phyloP scores from a whole-genome alignment of 2,797 vertebrate species.

The Poecilia velifera region DNA sequence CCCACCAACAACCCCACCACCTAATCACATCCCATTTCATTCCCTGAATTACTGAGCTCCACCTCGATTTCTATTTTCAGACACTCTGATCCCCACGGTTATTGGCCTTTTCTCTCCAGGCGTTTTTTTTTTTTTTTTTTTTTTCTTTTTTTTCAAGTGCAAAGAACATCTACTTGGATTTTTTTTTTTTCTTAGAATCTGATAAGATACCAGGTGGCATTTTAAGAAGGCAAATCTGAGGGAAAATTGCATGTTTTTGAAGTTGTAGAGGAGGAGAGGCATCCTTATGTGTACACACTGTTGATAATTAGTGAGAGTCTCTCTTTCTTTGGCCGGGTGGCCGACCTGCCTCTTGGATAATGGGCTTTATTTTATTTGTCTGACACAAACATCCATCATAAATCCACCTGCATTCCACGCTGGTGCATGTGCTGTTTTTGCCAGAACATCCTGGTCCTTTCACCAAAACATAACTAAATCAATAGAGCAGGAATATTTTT shows the following conservation, averaged over 20 bases:
- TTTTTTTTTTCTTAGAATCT: constrained; percentile 22
- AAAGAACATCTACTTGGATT: neutral
- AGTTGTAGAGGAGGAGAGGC: neutral
- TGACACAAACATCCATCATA: constrained; percentile 13
- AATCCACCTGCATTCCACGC: constrained; percentile 16
- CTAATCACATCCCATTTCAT: constrained; percentile 35
- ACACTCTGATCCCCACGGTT: constrained; percentile 20
- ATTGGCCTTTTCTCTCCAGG: constrained; percentile 9
- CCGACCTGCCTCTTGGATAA: neutral
- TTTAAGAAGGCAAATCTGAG: constrained; percentile 4
- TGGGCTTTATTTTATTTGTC: neutral
- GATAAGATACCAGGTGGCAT: constrained; percentile 21
- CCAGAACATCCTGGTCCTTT: neutral
- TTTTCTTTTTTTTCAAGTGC: neutral
- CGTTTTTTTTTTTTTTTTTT: neutral
- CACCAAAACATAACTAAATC: neutral
- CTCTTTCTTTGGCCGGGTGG: neutral
- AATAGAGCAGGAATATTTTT: neutral
- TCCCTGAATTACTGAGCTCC: neutral
- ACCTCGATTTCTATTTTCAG: constrained; percentile 25
- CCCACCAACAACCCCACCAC: neutral
- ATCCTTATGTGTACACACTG: neutral
- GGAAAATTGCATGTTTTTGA: neutral
- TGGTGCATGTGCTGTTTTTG: neutral
- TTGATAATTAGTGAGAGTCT: neutral